These are phyloP conservation scores for Corythaeola cristata DNA, from an alignment of 2,113 vertebrate species.

Conservation along the genomic window DNA sequence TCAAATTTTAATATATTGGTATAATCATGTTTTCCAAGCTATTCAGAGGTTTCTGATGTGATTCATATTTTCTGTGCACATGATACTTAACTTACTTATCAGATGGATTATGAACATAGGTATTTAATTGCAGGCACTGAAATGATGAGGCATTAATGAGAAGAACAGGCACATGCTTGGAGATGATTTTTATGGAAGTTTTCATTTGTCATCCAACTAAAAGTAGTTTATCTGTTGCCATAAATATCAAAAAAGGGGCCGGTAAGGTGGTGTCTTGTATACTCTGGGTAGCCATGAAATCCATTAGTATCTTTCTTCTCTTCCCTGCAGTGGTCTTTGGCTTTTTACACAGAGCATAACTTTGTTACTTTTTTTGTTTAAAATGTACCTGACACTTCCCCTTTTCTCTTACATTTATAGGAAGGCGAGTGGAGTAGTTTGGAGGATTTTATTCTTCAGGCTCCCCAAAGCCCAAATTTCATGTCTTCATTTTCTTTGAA, in stretches of 20 bases:
- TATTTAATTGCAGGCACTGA: neutral
- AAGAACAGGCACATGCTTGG: neutral
- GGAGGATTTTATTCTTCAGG: neutral
- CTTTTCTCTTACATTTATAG: neutral
- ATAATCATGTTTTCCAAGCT: slow-evolving; percentile 2
- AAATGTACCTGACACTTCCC: neutral
- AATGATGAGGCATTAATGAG: neutral
- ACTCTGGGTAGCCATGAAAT: neutral
- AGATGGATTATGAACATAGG: neutral
- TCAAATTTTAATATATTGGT: neutral
- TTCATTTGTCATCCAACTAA: neutral
- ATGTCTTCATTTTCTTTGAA: neutral
- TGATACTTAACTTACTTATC: neutral
- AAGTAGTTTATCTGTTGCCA: neutral
- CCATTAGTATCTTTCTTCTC: neutral
- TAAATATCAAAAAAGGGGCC: neutral
- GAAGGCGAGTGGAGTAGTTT: neutral
- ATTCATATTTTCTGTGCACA: neutral
- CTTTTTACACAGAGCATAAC: neutral
- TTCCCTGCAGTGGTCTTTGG: neutral
- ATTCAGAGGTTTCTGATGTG: neutral
- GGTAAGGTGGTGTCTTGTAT: neutral
- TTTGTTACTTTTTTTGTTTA: neutral
- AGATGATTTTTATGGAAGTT: neutral
- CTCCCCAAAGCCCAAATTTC: neutral